Evolutionary conservation across 2,888 invertebrate genomes (phyloP).

Genomic region (Lepidonotus clava): DNA sequence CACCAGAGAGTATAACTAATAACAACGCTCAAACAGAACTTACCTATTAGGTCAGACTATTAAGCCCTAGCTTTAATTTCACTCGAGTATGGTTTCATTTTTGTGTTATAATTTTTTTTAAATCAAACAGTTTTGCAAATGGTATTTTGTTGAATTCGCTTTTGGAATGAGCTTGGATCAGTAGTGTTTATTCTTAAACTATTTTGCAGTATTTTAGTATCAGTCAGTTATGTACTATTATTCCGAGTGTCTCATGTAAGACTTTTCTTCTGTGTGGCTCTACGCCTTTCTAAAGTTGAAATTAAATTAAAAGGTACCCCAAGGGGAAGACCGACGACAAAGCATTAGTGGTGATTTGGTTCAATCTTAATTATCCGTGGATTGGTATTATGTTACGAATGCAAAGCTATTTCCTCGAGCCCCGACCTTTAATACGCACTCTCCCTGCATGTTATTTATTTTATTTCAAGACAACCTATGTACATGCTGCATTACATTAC

Average conservation of each 20-base stretch:
- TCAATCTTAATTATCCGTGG: not conserved
- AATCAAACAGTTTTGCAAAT: not conserved
- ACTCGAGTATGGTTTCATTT: not conserved
- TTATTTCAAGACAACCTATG: not conserved
- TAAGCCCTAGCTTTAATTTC: not conserved
- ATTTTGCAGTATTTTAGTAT: not conserved
- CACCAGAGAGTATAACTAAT: not conserved
- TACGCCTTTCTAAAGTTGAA: not conserved
- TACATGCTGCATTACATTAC: too few relatives aligned
- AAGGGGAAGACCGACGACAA: not conserved
- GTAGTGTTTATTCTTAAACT: not conserved
- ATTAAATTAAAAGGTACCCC: not conserved
- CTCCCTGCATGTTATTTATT: not conserved
- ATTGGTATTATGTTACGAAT: not conserved
- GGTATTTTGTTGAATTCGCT: not conserved
- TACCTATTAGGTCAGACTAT: not conserved
- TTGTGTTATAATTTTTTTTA: not conserved
- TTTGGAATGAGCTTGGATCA: not conserved
- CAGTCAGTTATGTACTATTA: not conserved
- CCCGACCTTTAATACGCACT: not conserved
- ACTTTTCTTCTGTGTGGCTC: not conserved
- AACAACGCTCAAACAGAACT: not conserved
- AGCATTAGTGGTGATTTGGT: not conserved
- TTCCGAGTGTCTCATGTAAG: too few relatives aligned
- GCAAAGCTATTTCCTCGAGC: not conserved